Evolutionary conservation across 2,113 vertebrate species (phyloP).

Genomic region (Eptesicus fuscus): DNA sequence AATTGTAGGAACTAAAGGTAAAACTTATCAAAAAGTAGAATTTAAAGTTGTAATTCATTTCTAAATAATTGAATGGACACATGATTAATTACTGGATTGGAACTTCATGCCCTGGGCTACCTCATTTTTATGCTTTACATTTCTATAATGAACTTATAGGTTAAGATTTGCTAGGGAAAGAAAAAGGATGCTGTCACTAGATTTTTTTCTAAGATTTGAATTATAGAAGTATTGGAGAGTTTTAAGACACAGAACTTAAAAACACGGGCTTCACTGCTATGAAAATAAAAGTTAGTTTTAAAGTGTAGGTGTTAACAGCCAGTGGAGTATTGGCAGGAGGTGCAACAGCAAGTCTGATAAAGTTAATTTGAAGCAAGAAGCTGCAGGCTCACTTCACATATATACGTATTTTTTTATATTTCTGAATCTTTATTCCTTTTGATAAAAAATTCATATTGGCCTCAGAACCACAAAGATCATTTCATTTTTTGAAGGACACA

Average conservation of each 20-base stretch:
- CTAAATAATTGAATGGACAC: neutral
- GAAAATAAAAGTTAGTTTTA: neutral
- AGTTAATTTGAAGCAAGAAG: neutral
- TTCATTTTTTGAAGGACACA: neutral
- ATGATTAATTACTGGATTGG: neutral
- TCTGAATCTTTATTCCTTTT: slow-evolving; percentile 19
- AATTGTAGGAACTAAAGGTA: neutral
- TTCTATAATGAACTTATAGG: neutral
- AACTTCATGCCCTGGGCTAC: neutral
- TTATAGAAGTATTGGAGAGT: neutral
- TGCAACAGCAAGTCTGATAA: neutral
- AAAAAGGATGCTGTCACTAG: neutral
- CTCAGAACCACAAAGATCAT: neutral
- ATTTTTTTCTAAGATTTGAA: neutral
- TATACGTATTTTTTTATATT: neutral
- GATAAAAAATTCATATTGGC: neutral
- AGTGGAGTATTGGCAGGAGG: neutral
- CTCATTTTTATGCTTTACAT: neutral
- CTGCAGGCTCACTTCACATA: neutral
- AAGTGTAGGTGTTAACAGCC: neutral
- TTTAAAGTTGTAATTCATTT: neutral
- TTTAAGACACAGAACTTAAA: neutral
- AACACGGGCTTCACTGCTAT: neutral
- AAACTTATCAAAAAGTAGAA: neutral
- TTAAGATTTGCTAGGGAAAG: neutral